A percentile compares a stretch with the other conserved stretches of the same genome.
These are phyloP conservation scores for Colletes collaris DNA, from an alignment of 2,888 invertebrate genomes.

Conservation along the genomic window DNA sequence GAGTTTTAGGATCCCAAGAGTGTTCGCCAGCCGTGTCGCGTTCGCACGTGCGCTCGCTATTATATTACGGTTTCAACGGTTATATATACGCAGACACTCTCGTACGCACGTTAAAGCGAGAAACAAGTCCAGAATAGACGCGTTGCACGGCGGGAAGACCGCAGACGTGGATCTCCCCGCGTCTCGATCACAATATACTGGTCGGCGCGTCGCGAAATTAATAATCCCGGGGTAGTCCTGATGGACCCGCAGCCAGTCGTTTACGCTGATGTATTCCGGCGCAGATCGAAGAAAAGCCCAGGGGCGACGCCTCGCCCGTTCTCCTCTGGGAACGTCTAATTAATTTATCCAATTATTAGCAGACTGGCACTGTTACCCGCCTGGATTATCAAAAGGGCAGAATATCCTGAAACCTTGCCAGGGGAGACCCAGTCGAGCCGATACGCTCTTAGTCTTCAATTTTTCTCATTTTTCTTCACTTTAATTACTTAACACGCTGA, in stretches of 20 bases:
- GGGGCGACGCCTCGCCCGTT: too few relatives aligned
- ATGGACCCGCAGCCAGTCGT: constrained; percentile 22
- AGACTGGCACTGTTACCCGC: too few relatives aligned
- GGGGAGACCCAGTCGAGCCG: too few relatives aligned
- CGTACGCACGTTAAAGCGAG: constrained; percentile 3
- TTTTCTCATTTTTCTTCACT: too few relatives aligned
- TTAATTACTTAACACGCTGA: too few relatives aligned
- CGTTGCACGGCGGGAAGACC: neutral
- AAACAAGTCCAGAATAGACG: constrained; percentile 1
- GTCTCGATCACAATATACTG: constrained; percentile 15
- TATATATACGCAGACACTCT: constrained; percentile 9
- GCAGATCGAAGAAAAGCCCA: too few relatives aligned
- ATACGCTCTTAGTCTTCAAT: too few relatives aligned
- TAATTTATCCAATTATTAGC: constrained; percentile 24
- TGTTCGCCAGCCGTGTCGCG: constrained; percentile 11
- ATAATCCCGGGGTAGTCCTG: constrained; percentile 41
- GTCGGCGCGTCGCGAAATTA: constrained; percentile 38
- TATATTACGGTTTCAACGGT: constrained; percentile 6
- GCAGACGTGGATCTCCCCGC: constrained; percentile 1
- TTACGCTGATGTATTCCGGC: neutral
- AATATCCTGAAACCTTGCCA: too few relatives aligned
- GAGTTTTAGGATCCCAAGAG: constrained; percentile 24
- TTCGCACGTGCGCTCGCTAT: constrained; percentile 10
- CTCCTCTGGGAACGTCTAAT: constrained; percentile 30
- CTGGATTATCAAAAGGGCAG: too few relatives aligned